Evolutionary conservation across 2,888 invertebrate genomes (phyloP).

Genomic region (Melinopterus prodromus): DNA sequence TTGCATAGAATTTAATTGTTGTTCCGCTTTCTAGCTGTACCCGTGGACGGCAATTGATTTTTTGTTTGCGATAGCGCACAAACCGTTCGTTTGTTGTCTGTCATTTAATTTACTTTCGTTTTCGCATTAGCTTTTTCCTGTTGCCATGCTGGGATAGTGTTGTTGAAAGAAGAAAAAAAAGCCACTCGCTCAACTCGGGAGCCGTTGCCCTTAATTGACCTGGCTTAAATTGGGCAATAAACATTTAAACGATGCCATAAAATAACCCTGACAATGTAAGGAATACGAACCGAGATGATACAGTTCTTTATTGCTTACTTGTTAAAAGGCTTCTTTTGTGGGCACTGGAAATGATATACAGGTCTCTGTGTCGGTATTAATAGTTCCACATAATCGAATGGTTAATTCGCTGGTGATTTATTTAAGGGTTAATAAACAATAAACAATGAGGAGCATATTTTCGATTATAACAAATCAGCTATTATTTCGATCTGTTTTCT

Average conservation of each 20-base stretch:
- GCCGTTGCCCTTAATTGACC: background rate
- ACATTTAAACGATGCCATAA: background rate
- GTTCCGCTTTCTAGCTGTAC: background rate
- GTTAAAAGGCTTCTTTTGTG: background rate
- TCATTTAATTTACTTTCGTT: constrained; percentile 4
- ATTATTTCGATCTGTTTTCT: no score
- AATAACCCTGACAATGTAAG: background rate
- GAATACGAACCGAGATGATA: background rate
- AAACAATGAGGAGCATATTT: background rate
- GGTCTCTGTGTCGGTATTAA: background rate
- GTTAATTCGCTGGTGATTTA: background rate
- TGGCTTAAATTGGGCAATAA: background rate
- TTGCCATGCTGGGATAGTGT: background rate
- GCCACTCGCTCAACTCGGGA: background rate
- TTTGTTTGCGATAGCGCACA: background rate
- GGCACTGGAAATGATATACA: background rate
- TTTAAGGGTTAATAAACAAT: background rate
- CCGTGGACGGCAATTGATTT: background rate
- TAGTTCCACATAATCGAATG: background rate
- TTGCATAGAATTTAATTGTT: background rate
- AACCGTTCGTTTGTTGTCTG: background rate
- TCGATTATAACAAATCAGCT: no score
- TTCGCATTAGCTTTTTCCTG: background rate
- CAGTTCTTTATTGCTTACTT: background rate
- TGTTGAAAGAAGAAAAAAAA: background rate